phyloP scores from a whole-genome alignment of 1,140 invertebrate species.

The Proales similis region DNA sequence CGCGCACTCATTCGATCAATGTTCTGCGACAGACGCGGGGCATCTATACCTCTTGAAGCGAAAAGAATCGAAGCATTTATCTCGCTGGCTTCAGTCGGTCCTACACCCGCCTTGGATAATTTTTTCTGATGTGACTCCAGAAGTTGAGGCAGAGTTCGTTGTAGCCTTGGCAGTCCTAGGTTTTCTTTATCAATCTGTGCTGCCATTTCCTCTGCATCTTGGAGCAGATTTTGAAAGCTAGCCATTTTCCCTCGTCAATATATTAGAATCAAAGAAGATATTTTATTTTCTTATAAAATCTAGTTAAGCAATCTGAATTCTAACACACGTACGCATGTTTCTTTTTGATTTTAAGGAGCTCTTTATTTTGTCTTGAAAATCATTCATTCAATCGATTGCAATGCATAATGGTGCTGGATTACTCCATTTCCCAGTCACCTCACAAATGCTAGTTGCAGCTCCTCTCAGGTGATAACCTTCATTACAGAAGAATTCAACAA shows the following conservation, averaged over 20 bases:
- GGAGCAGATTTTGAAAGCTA: constrained; percentile 23
- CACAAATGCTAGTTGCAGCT: too few relatives aligned
- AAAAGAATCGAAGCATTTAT: constrained; percentile 29
- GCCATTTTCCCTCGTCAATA: constrained; percentile 10
- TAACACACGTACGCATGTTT: neutral
- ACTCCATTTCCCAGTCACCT: too few relatives aligned
- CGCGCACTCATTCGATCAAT: constrained; percentile 14
- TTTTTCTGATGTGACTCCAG: constrained; percentile 15
- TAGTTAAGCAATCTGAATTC: neutral
- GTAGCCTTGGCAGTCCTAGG: constrained; percentile 3
- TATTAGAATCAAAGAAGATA: neutral
- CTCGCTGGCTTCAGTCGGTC: constrained; percentile 18
- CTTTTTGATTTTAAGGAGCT: neutral
- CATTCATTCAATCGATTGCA: too few relatives aligned
- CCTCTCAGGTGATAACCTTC: too few relatives aligned
- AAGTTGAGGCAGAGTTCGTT: constrained; percentile 27
- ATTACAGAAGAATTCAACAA: too few relatives aligned
- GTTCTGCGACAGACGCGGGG: constrained; percentile 14
- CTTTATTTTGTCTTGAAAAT: neutral
- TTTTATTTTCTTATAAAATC: constrained; percentile 3
- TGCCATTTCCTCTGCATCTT: constrained; percentile 30
- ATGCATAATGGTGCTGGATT: too few relatives aligned
- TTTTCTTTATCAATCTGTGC: constrained; percentile 37
- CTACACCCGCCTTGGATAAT: constrained; percentile 9
- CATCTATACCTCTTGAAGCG: constrained; percentile 28